phyloP scores from a whole-genome alignment of 2,113 vertebrate species.

The Austrofundulus limnaeus region DNA sequence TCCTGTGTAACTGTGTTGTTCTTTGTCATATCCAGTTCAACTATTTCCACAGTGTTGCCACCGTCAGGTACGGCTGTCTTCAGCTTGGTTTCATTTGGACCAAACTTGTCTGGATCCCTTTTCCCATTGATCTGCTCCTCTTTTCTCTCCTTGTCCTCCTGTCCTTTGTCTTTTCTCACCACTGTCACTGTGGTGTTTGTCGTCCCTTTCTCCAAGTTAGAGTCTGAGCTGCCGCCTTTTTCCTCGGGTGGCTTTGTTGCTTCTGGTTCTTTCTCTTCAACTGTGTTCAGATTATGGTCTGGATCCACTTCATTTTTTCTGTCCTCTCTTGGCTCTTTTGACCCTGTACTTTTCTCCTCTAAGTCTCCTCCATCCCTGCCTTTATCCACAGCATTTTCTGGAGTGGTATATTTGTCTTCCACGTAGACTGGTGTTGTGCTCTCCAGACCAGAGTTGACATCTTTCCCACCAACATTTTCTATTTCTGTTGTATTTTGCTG shows the following conservation, averaged over 20 bases:
- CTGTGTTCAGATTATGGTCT: conserved; percentile 53
- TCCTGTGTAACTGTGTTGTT: conserved; percentile 56
- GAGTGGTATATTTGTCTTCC: conserved; percentile 55
- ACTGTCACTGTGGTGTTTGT: conserved; percentile 39
- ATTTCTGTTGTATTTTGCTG: conserved; percentile 43
- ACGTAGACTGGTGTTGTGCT: conserved; percentile 49
- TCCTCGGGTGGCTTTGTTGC: conserved; percentile 24
- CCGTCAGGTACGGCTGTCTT: conserved; percentile 32
- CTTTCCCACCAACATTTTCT: conserved; percentile 28
- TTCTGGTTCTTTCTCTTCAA: conserved; percentile 43
- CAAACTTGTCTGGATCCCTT: conserved; percentile 49
- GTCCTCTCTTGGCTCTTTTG: conserved; percentile 40
- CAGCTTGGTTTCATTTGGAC: conserved; percentile 69
- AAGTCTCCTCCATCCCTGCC: conserved; percentile 36
- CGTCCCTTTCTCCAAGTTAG: conserved; percentile 29
- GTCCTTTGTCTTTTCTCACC: conserved; percentile 67
- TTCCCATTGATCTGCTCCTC: conserved; percentile 68
- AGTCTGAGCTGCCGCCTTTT: conserved; percentile 28
- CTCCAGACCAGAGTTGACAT: conserved; percentile 30
- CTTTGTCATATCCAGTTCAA: conserved; percentile 50
- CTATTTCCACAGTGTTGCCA: conserved; percentile 56
- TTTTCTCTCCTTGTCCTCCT: conserved; percentile 64
- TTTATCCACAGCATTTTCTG: conserved; percentile 43
- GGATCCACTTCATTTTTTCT: conserved; percentile 46
- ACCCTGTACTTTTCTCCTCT: conserved; percentile 39